Conservation (phyloP, 2,113 vertebrate genomes). For the Dicentrarchus labrax region DNA sequence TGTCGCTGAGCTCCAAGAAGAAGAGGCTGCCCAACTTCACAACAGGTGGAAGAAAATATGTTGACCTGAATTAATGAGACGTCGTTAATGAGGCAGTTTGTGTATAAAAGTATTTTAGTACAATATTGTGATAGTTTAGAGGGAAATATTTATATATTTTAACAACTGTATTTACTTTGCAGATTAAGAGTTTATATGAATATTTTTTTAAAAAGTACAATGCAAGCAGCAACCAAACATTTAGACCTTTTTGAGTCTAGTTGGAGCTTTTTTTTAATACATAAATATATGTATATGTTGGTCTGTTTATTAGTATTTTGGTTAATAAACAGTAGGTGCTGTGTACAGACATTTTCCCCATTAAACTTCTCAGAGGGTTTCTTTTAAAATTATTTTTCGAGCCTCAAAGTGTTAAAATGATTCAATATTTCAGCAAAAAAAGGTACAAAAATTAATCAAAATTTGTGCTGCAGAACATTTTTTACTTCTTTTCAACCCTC, state of each 20-base stretch:
- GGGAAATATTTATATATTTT: no score
- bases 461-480: background rate
- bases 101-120: no score
- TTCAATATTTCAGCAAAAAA: background rate
- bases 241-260: no score
- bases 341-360: background rate
- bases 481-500: background rate
- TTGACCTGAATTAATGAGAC: background rate
- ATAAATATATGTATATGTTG: no score
- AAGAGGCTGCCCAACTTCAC: conserved; percentile 94
- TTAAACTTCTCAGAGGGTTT: background rate
- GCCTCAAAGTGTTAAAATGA: background rate
- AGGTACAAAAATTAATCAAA: background rate
- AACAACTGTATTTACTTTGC: no score
- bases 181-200: no score
- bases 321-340: no score
- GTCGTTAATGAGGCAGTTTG: background rate
- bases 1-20: conserved; percentile 91
- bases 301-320: no score
- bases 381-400: background rate
- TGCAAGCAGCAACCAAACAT: no score
- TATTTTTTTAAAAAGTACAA: no score
- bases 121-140: no score
- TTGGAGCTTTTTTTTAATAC: no score
- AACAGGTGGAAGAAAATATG: conserved; percentile 81